Conservation (phyloP, 1,140 invertebrate genomes). For the Dendrolimus kikuchii region DNA sequence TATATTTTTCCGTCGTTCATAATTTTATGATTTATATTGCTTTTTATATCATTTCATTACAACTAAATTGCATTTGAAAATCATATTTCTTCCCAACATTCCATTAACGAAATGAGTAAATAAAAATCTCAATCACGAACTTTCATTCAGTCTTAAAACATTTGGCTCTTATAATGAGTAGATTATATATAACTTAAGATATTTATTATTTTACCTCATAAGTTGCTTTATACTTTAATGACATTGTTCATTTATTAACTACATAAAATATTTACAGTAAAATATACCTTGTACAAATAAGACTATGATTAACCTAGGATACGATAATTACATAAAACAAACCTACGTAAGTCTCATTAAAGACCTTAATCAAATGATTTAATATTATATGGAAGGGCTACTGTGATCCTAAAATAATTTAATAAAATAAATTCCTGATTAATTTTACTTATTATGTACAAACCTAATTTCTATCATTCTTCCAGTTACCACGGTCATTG, state of each 20-base stretch:
- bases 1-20: too few species aligned
- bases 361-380: conserved; percentile 51
- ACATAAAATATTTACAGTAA: conserved; percentile 34
- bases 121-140: conserved; percentile 36
- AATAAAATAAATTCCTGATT: conserved; percentile 24
- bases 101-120: too few species aligned
- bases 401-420: conserved; percentile 37
- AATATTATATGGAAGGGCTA: conserved; percentile 50
- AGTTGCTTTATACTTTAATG: too few species aligned
- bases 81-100: too few species aligned
- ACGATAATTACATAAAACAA: conserved; percentile 33
- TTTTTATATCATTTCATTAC: too few species aligned
- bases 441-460: too few species aligned
- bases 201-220: conserved; percentile 14
- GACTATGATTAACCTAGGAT: conserved; percentile 20
- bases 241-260: too few species aligned
- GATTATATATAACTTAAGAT: conserved; percentile 38
- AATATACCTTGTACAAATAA: conserved; percentile 31
- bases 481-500: conserved; percentile 63
- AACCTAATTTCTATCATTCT: conserved; percentile 56
- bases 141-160: conserved; percentile 66
- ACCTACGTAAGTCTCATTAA: conserved; percentile 37
- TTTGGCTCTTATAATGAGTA: conserved; percentile 65
- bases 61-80: too few species aligned
- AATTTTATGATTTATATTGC: too few species aligned